These are phyloP conservation scores for Poecilia picta DNA, from an alignment of 2,797 vertebrate genomes.

Conservation along the genomic window DNA sequence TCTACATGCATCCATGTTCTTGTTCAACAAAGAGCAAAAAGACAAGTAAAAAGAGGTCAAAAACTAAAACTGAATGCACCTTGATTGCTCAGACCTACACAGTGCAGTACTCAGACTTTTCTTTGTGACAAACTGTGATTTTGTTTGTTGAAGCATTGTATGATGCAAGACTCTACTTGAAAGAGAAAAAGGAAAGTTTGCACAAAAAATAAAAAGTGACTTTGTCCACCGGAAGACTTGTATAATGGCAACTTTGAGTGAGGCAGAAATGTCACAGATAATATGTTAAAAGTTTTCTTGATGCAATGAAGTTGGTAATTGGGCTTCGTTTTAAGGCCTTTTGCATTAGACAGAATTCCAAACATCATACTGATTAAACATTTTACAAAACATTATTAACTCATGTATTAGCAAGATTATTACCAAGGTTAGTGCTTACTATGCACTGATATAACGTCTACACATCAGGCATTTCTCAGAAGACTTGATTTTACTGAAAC, in stretches of 20 bases:
- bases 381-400: neutral
- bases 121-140: slow-evolving; percentile 4
- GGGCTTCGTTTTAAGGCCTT: neutral
- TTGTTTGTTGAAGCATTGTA: slow-evolving; percentile 17
- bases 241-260: neutral
- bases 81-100: slow-evolving; percentile 8
- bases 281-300: neutral
- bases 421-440: no score
- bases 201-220: neutral
- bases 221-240: neutral
- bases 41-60: neutral
- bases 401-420: no score
- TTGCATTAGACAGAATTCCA: neutral
- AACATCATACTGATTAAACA: neutral
- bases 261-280: neutral
- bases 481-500: neutral
- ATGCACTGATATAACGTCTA: neutral
- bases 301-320: no score
- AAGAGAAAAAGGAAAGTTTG: neutral
- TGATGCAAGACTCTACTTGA: neutral
- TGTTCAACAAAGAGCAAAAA: neutral
- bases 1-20: slow-evolving; percentile 10
- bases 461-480: neutral
- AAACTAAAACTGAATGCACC: neutral
- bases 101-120: neutral